Base-by-base conservation (phyloP, 1,140 invertebrate species). In the Stegodyphus dumicola region DNA sequence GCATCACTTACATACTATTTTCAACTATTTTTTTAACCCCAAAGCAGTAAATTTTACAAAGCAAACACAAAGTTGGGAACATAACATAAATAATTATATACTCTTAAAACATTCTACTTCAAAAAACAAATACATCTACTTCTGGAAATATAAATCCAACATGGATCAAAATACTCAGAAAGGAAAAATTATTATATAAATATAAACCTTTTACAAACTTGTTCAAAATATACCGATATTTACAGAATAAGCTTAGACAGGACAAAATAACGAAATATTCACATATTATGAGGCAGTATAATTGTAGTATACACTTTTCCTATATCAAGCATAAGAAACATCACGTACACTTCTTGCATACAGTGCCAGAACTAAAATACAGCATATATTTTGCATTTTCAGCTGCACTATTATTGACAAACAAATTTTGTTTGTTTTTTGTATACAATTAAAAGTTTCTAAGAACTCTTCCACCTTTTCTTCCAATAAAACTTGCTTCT, bases 201-300 rank as follows among this genome's bases (percentile, higher is more conserved):
- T 67, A 67, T 67, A 67, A 67, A 67, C 65, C 17, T 67, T 67
- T 67, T n/a, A n/a, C 65, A 67, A 13, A 67, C 65, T n/a, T 67
- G 65, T 18, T 18, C 65, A 67, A 67, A 67, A 67, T 17, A 67
- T 17, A 15, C 7, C n/a, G n/a, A 17, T 67, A 67, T 67, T 17
- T 67, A 67, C 65, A 67, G 11, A 67, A 15, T 67, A 13, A n/a
- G 9, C 9, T 7, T 15, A 18, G 65, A 67, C 65, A 67, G 65
- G 65, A 67, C 65, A 67, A 67, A 67, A 17, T 67, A 18, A 17
- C n/a, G 17, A 17, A 67, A 18, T 17, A 67, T 18, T 17, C 65
- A 67, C 65, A 67, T 17, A 18, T 11, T 18, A 67, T 67, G 65
- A 67, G 65, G 65, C 65, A 67, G 65, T 67, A 67, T 67, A n/a